Evolutionary conservation across 1,140 invertebrate species (phyloP).

Genomic region (Hypsibius dujardini): DNA sequence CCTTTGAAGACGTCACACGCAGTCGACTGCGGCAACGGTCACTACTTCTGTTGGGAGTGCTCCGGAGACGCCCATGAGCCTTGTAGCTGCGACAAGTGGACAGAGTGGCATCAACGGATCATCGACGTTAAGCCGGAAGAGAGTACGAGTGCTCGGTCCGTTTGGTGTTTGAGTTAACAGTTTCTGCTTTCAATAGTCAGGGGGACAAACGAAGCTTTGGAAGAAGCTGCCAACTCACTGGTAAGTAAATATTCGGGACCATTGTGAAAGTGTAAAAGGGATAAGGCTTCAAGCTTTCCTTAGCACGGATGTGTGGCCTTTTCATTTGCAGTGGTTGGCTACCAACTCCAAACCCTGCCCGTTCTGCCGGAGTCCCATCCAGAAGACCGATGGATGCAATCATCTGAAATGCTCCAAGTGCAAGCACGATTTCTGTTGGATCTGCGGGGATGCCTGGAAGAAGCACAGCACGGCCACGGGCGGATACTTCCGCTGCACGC

Average conservation of each 20-base stretch:
- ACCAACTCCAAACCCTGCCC: slow-evolving; percentile 56
- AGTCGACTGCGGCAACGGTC: slow-evolving; percentile 53
- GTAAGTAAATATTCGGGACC: background rate
- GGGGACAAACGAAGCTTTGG: slow-evolving; percentile 7
- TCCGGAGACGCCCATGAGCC: slow-evolving; percentile 51
- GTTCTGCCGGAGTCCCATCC: slow-evolving; percentile 52
- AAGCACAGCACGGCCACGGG: slow-evolving; percentile 51
- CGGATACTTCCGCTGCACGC: slow-evolving; percentile 53
- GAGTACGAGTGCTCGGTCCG: slow-evolving; percentile 26
- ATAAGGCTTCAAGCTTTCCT: too few species aligned
- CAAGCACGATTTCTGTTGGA: slow-evolving; percentile 58
- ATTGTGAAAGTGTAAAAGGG: too few species aligned
- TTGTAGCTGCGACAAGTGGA: slow-evolving; percentile 47
- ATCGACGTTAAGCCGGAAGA: slow-evolving; percentile 47
- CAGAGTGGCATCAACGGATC: slow-evolving; percentile 46
- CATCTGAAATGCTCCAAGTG: slow-evolving; percentile 61
- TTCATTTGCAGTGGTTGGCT: slow-evolving; percentile 45
- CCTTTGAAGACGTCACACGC: slow-evolving; percentile 41
- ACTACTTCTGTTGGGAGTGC: slow-evolving; percentile 55
- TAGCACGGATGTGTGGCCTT: too few species aligned
- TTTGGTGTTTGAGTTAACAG: slow-evolving; percentile 2
- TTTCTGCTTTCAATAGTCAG: background rate
- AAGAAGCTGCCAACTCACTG: slow-evolving; percentile 9
- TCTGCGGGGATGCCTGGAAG: slow-evolving; percentile 55
- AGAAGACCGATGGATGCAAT: slow-evolving; percentile 60